Evolutionary conservation across 2,797 vertebrate species (phyloP).

Genomic region (Oreortyx pictus): DNA sequence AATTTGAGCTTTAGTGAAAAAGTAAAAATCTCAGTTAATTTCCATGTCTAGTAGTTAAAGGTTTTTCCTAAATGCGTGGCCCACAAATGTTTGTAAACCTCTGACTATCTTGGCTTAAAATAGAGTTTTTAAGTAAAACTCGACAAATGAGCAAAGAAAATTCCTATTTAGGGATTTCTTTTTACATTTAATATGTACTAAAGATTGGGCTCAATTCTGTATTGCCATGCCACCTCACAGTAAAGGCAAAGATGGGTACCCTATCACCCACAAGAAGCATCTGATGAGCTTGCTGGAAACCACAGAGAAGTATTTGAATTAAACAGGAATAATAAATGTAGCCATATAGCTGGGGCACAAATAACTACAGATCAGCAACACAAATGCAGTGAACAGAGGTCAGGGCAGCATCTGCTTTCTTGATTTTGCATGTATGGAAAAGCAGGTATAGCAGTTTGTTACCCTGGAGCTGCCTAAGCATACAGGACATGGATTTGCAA

Average conservation of each 20-base stretch:
- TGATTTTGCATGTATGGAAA: not conserved
- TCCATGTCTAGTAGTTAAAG: not conserved
- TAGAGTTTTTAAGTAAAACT: not conserved
- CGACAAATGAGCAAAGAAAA: not conserved
- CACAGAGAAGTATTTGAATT: fast-evolving
- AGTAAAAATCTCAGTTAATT: not conserved
- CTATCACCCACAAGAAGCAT: not conserved
- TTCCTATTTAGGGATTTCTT: not conserved
- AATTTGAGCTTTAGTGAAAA: not conserved
- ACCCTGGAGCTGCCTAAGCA: not conserved
- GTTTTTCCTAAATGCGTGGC: not conserved
- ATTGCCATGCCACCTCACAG: not conserved
- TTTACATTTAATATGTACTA: not conserved
- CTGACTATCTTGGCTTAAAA: not conserved
- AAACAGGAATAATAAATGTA: not conserved
- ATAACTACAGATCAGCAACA: not conserved
- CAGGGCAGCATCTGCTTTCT: slow-evolving; percentile 48
- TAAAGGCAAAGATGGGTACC: not conserved
- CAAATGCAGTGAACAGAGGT: not conserved
- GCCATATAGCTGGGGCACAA: not conserved
- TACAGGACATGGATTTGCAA: not conserved
- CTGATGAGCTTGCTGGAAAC: not conserved
- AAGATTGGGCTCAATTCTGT: not conserved
- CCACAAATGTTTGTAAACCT: slow-evolving; percentile 20
- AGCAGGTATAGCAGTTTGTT: slow-evolving; percentile 39